Evolutionary conservation across 2,888 invertebrate genomes (phyloP), one percentile per base, ranked within the genome.

Genomic region (Heteropelma amictum): DNA sequence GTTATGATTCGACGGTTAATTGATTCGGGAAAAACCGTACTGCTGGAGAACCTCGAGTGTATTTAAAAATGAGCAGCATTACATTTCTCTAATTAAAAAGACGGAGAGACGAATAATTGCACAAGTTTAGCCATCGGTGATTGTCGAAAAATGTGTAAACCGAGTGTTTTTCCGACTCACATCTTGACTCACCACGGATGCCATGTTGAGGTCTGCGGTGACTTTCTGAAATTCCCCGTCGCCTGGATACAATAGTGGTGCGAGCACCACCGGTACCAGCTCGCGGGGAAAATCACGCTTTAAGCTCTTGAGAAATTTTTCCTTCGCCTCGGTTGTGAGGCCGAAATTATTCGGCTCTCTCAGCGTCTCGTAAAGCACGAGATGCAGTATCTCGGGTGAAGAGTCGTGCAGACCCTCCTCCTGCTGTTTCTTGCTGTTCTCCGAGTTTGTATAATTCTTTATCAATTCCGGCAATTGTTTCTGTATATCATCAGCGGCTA

Each of bases 401-500:
- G 96, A 94, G 91, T 97, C 97, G 92, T 96, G 95, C 84, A 98
- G 92, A 80, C 96, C 96, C 82, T 95, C 95, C 88, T 95, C 95
- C 88, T 93, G 93, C 79, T 92, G 92, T 84, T 93, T 93, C 84
- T 93, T 92, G 81, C 92, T 92, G 77, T 92, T 92, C 81, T 94
- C 94, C 90, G 90, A 81, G 89, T 97, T 96, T 80, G 96, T 92
- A 90, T 97, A 97, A 79, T 95, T 94, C 90, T 95, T 94, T 61
- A 97, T 94, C 77, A 98, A 92, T 86, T 95, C 94, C 72, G 97
- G 95, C 78, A 98, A 92, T 88, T 95, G 94, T 88, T 93, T 93
- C 87, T 94, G 94, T 72, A 97, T 91, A 89, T 96, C 96, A 84
- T 94, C 93, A 81, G 93, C 91, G 26, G 97, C 95, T 85, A 94